Percentiles rank a stretch among this genome's conserved stretches.
These are phyloP conservation scores for Drosophila borealis DNA, from an alignment of 2,888 invertebrate genomes.

Conservation along the genomic window DNA sequence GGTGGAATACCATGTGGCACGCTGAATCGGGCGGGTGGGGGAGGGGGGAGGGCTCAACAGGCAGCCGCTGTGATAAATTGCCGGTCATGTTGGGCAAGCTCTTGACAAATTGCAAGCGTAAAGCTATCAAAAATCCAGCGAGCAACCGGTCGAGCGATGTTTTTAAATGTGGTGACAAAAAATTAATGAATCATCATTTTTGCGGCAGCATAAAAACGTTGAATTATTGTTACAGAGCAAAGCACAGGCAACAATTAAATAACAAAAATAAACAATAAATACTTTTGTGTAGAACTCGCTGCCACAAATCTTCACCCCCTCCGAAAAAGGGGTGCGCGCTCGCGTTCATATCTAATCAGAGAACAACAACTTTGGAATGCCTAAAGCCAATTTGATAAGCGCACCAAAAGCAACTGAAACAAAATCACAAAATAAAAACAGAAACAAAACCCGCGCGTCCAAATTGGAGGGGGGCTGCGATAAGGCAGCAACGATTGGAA, in stretches of 20 bases:
- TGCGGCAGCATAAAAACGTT: slow-evolving; percentile 42
- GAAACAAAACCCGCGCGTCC: slow-evolving; percentile 30
- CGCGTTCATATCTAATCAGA: slow-evolving; percentile 48
- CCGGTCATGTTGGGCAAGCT: slow-evolving; percentile 49
- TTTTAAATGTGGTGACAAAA: slow-evolving; percentile 68
- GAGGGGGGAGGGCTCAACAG: slow-evolving; percentile 17
- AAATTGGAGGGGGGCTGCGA: slow-evolving; percentile 38
- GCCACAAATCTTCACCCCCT: slow-evolving; percentile 16
- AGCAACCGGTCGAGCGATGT: slow-evolving; percentile 30
- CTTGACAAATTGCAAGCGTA: slow-evolving; percentile 77
- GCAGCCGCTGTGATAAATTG: slow-evolving; percentile 64
- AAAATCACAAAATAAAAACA: slow-evolving; percentile 32
- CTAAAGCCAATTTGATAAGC: slow-evolving; percentile 64
- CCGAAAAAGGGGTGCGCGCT: slow-evolving; percentile 50
- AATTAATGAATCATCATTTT: slow-evolving; percentile 83
- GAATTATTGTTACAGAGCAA: slow-evolving; percentile 28
- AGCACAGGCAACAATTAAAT: slow-evolving; percentile 3
- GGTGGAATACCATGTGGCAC: slow-evolving; percentile 24
- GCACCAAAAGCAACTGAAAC: slow-evolving; percentile 19
- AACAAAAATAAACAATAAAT: slow-evolving; percentile 4
- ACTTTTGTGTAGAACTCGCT: background rate
- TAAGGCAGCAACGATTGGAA: slow-evolving; percentile 48
- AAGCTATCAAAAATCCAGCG: slow-evolving; percentile 62
- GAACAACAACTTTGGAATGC: slow-evolving; percentile 63
- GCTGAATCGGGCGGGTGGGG: slow-evolving; percentile 1